A percentile compares a stretch with the other conserved stretches of the same genome.
Conservation (phyloP, 2,113 vertebrate species). For the Python bivittatus region DNA sequence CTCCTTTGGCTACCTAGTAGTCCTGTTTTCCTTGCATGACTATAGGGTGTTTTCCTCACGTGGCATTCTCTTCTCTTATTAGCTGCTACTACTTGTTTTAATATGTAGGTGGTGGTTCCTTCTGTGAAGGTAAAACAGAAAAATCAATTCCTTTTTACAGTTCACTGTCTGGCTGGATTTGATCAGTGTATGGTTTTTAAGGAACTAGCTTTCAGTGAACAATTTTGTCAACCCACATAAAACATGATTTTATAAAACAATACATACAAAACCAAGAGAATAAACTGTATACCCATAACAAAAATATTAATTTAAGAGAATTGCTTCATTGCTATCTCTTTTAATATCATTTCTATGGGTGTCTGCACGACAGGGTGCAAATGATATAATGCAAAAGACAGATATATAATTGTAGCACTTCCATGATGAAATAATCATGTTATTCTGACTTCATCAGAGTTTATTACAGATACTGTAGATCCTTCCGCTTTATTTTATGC, state of each 20-base stretch:
- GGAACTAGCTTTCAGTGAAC: neutral
- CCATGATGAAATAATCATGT: neutral
- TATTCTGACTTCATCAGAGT: neutral
- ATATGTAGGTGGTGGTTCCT: neutral
- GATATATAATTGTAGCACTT: neutral
- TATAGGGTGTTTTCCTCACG: neutral
- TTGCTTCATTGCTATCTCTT: neutral
- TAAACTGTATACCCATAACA: neutral
- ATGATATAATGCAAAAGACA: neutral
- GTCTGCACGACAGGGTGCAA: neutral
- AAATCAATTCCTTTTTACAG: neutral
- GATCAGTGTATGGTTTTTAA: neutral
- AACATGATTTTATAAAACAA: neutral
- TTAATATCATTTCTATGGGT: neutral
- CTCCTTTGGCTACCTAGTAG: neutral
- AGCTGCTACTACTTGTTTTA: neutral
- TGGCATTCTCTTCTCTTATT: neutral
- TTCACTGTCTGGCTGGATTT: neutral
- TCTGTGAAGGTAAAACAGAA: neutral
- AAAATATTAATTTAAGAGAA: neutral
- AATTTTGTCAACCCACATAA: neutral
- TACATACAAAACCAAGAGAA: neutral
- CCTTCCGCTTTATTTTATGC: neutral
- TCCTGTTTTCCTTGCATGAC: neutral
- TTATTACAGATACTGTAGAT: neutral